Evolutionary conservation across 1,140 invertebrate genomes (phyloP), one percentile per base, ranked within the genome.

Genomic region (Phthorimaea operculella): DNA sequence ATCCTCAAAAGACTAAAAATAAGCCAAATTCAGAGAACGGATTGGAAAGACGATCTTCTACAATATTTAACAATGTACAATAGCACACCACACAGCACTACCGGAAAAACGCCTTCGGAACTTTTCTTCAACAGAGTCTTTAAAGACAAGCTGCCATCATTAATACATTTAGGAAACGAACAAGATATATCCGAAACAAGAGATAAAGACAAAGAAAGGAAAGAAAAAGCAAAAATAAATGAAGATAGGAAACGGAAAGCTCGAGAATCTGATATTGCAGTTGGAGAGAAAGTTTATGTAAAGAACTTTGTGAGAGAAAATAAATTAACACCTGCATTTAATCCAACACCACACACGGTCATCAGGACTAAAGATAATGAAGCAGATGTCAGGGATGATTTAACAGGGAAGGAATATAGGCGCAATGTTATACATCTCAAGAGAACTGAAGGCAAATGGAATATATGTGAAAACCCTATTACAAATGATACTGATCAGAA

Each of bases 21-120:
- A 2, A 50, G 48, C 11, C 48, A 50, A 50, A 21, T 1, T 21
- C 12, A 28, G 15, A 50, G 11, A 14, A 4, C 17, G 3, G 21
- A 50, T 12, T 50, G 48, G 48, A 1, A 50, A 28, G 21, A 21
- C 28, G 48, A 50, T 11, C 48, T 50, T 1, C 48, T 50, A 4
- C 42, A 63, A 11, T 70, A 70, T 50, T 33, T 68, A 0, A 58
- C 47, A 2, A 68, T 68, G 65, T 70, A 68, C 33, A 67, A 67
- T 17, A 57, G 52, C 1, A 70, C 64, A 4, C 64, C 64, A 4
- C 64, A 70, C 17, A 45, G 51, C n/a, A 18, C 49, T 4, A 69
- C 63, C 14, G 63, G 61, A 0, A 58, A 59, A 52, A 55, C 57
- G 7, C 63, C 65, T 0, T 33, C 62, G 5, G 63, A 68, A 51